A percentile compares a stretch with the other conserved stretches of the same genome.
Evolutionary conservation across 2,113 vertebrate genomes (phyloP).

Genomic region (Eublepharis macularius): DNA sequence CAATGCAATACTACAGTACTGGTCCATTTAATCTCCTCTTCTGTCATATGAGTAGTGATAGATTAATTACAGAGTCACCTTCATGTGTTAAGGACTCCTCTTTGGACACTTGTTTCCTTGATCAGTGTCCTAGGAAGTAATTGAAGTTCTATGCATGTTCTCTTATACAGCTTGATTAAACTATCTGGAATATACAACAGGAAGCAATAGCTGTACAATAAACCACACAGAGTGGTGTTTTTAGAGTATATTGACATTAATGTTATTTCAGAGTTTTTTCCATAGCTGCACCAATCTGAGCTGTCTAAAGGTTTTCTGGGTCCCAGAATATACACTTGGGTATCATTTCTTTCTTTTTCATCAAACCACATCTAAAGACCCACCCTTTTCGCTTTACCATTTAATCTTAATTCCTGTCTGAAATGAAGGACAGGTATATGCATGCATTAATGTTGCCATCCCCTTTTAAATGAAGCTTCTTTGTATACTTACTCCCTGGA

Average conservation of each 20-base stretch:
- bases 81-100: background rate
- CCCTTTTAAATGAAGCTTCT: too few species aligned
- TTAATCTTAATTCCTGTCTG: too few species aligned
- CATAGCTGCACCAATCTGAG: too few species aligned
- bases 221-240: background rate
- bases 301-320: too few species aligned
- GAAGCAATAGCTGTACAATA: background rate
- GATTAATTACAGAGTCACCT: background rate
- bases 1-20: background rate
- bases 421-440: too few species aligned
- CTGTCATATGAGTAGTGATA: background rate
- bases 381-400: too few species aligned
- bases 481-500: too few species aligned
- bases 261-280: too few species aligned
- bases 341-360: too few species aligned
- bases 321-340: too few species aligned
- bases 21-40: background rate
- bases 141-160: background rate
- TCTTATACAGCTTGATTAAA: background rate
- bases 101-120: background rate
- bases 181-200: accelerated
- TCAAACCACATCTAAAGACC: too few species aligned
- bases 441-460: too few species aligned
- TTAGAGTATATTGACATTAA: background rate
- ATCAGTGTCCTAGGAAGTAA: background rate